These are phyloP conservation scores for Sinhomidia bicolor DNA, from an alignment of 2,888 invertebrate species.

Conservation along the genomic window DNA sequence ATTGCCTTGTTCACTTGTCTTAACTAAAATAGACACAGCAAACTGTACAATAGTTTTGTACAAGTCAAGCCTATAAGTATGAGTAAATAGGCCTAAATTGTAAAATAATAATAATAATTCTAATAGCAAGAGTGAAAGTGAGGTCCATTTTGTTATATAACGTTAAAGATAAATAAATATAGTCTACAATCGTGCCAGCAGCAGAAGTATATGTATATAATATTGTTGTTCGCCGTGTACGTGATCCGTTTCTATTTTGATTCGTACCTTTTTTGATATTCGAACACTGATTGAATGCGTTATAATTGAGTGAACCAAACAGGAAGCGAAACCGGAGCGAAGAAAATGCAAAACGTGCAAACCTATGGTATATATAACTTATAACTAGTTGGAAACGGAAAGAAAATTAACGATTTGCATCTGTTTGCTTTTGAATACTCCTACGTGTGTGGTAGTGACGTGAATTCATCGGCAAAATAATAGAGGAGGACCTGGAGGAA, in stretches of 20 bases:
- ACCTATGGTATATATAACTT: not conserved
- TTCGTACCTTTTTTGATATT: not conserved
- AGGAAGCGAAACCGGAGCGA: not conserved
- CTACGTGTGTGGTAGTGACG: not conserved
- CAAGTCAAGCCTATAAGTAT: too few relatives aligned
- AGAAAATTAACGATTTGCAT: conserved; percentile 17
- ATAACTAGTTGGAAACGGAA: conserved; percentile 21
- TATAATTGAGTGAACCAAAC: not conserved
- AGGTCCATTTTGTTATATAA: not conserved
- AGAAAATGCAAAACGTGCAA: not conserved
- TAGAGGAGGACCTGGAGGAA: not conserved
- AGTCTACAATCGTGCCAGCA: too few relatives aligned
- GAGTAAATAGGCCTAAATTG: not conserved
- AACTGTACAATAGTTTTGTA: too few relatives aligned
- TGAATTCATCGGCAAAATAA: not conserved
- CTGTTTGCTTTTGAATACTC: conserved; percentile 7
- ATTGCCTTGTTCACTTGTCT: conserved; percentile 17
- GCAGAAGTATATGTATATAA: too few relatives aligned
- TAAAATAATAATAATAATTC: not conserved
- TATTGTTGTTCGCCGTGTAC: not conserved
- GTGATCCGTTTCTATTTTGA: not conserved
- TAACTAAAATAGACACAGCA: not conserved
- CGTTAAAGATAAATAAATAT: too few relatives aligned
- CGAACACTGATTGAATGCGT: not conserved
- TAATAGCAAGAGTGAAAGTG: not conserved